Evolutionary conservation across 2,888 invertebrate species (phyloP).

Genomic region (Drosophila cracens): DNA sequence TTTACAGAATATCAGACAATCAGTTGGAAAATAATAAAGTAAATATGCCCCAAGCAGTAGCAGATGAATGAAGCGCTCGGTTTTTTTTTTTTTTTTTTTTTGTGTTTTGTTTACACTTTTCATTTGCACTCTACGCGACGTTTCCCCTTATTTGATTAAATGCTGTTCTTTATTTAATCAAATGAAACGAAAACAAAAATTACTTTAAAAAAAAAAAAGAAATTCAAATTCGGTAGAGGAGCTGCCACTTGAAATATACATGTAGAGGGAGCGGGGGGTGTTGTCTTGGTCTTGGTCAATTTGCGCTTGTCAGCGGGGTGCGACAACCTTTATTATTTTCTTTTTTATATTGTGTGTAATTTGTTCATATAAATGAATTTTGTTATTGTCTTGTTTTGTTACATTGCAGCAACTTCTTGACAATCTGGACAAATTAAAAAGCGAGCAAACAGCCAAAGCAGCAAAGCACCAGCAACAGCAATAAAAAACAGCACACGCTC

Average conservation of each 20-base stretch:
- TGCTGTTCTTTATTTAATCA: constrained; percentile 72
- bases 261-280: neutral
- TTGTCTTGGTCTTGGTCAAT: neutral
- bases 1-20: constrained; percentile 34
- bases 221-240: constrained; percentile 27
- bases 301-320: constrained; percentile 29
- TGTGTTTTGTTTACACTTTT: constrained; percentile 54
- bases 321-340: constrained; percentile 45
- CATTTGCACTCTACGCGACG: constrained; percentile 45
- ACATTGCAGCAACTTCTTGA: constrained; percentile 33
- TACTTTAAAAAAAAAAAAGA: neutral
- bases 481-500: constrained; percentile 38
- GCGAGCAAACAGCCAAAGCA: constrained; percentile 29
- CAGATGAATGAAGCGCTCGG: constrained; percentile 34
- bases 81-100: constrained; percentile 36
- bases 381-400: constrained; percentile 14
- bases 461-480: constrained; percentile 15
- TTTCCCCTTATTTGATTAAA: constrained; percentile 64
- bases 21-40: constrained; percentile 7
- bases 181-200: constrained; percentile 47
- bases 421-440: constrained; percentile 52
- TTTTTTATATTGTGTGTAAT: constrained; percentile 6
- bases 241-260: neutral
- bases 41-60: constrained; percentile 12
- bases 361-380: constrained; percentile 7